Evolutionary conservation across 2,888 invertebrate genomes (phyloP), one percentile per base, ranked within the genome.

Genomic region (Minunthozetes semirufus): DNA sequence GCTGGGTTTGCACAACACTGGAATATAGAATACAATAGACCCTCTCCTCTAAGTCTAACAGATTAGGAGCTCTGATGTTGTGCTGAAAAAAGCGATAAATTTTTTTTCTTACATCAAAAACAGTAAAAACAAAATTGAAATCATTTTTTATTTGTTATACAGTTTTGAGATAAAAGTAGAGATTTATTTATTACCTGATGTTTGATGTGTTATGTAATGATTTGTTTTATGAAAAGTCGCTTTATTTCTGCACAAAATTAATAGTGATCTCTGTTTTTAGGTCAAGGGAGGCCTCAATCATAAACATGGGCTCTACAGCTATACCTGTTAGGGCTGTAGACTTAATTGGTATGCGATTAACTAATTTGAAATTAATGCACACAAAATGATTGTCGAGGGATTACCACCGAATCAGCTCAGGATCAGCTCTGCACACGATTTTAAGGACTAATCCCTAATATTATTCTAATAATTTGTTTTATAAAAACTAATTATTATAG

Each of bases 291-390:
- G 22, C n/a, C 68, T 68, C 68, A 8, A 19, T 9, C 29, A 48
- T 17, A 48, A 15, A 48, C 17, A 17, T 48, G n/a, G 15, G 11
- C n/a, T 48, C 15, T 17, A 46, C 15, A 46, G n/a, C 15, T 22
- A 33, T 63, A 63, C 22, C 53, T 61, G 29, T 61, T 66, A 66
- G 33, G 42, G 8, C n/a, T 63, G 22, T 68, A 68, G 68, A 68
- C 68, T 68, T 68, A 68, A 68, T 68, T 46, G 38, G 68, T 42
- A 42, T 68, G 68, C 33, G 33, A 63, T 63, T 63, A 63, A 63
- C 61, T 17, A 63, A 63, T 56, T 53, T 19, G n/a, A 53, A 53
- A n/a, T 53, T 53, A 53, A 53, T 53, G n/a, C 53, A 53, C n/a
- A 19, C 33, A 53, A 48, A 48, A 3, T 17, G 13, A 48, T 17